A percentile compares a stretch with the other conserved stretches of the same genome.
Evolutionary conservation across 2,797 vertebrate species (phyloP).

Genomic region (Dromococcyx pavoninus): DNA sequence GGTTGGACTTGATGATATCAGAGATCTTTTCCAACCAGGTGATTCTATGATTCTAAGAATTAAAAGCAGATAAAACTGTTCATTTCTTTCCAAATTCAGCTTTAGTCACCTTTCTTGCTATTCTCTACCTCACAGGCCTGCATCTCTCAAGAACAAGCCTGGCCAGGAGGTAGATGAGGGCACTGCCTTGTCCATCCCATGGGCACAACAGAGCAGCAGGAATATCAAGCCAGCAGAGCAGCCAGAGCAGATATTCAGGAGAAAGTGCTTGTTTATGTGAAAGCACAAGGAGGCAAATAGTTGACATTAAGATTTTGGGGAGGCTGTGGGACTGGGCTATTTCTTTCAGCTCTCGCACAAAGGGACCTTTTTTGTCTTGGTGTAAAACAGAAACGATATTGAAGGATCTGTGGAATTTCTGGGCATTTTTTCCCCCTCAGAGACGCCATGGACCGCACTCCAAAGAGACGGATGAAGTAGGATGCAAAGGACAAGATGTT

Average conservation of each 20-base stretch:
- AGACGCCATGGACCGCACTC: not conserved
- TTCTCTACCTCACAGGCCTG: no score
- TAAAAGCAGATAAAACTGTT: not conserved
- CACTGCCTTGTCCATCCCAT: accelerated
- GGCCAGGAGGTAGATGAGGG: not conserved
- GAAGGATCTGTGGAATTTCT: slow-evolving; percentile 52
- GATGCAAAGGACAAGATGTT: slow-evolving; percentile 38
- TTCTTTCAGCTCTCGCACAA: slow-evolving; percentile 68
- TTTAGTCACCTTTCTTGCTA: accelerated
- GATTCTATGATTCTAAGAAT: no score
- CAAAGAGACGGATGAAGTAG: not conserved
- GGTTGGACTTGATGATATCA: no score
- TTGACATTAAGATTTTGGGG: slow-evolving; percentile 74
- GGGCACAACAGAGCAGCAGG: accelerated
- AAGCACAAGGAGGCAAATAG: slow-evolving; percentile 72
- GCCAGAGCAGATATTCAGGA: not conserved
- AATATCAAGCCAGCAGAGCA: not conserved
- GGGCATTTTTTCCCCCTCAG: slow-evolving; percentile 35
- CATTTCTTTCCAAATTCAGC: not conserved
- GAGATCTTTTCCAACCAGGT: no score
- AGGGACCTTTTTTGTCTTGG: slow-evolving; percentile 57
- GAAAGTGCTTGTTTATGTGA: slow-evolving; percentile 60
- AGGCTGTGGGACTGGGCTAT: slow-evolving; percentile 63
- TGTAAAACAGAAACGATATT: slow-evolving; percentile 68
- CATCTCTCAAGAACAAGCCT: not conserved